Base-by-base conservation (phyloP, 1,140 invertebrate genomes). In the Linepithema humile region DNA sequence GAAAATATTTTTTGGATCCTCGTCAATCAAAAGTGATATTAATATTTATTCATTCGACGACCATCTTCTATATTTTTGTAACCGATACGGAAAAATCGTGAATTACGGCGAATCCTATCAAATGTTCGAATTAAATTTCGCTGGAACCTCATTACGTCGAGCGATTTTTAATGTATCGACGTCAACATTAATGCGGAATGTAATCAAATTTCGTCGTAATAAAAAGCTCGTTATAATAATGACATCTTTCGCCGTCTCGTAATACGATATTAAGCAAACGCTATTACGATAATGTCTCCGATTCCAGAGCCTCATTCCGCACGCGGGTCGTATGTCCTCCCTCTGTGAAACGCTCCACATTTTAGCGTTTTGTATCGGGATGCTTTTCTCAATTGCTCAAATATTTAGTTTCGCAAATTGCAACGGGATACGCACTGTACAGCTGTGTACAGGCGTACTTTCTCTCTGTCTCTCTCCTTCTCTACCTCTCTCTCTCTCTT, bases 351-450 rank as follows among this genome's bases (percentile, higher is more conserved):
- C 35, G 20, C 20, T 40, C 23, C 75, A 45, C 40, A 55, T 80
- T 43, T 55, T 45, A 38, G 12, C 12, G 29, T 17, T 55, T 55
- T 69, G 75, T 40, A 38, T 67, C 26, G 48, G 62, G 6, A 15
- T 29, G 62, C 38, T 55, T 10, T n/a, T 55, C 35, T 57, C 35
- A 40, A 80, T 70, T 48, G 75, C 32, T 80, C 50, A 69, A 80
- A 80, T 80, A 70, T 80, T 80, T 80, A 80, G 67, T 80, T 80
- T 80, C 50, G 64, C 75, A 80, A 80, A 80, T 80, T 80, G 48
- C 75, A 80, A 80, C 64, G 48, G 38, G 64, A 80, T 80, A 80
- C 43, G n/a, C n/a, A 40, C 48, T 9, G 64, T 15, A 0, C 9
- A 50, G 74, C 60, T n/a, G 20, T 10, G 74, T 7, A 32, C 55